These are phyloP conservation scores for Girardinus metallicus DNA, from an alignment of 2,797 vertebrate species.

Conservation along the genomic window DNA sequence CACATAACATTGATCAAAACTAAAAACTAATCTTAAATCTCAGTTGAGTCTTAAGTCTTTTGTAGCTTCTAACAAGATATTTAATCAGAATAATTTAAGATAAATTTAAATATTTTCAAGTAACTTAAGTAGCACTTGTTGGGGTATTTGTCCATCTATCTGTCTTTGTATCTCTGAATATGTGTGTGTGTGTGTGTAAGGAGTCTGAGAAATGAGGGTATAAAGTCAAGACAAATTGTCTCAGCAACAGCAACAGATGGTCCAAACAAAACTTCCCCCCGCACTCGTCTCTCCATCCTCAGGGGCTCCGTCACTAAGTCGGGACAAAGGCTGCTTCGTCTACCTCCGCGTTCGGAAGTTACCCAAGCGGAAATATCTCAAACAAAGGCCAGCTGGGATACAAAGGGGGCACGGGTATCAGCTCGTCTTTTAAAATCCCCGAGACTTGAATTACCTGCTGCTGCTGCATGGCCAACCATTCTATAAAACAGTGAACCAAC, in stretches of 20 bases:
- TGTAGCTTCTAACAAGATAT: not conserved
- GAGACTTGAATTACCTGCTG: constrained; percentile 38
- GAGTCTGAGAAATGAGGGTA: constrained; percentile 41
- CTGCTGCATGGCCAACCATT: constrained; percentile 30
- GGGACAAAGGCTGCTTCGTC: constrained; percentile 69
- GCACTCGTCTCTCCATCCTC: constrained; percentile 49
- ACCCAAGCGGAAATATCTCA: constrained; percentile 79
- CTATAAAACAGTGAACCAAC: constrained; percentile 12
- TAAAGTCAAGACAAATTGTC: constrained; percentile 61
- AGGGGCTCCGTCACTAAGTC: constrained; percentile 61
- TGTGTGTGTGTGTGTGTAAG: constrained; percentile 39
- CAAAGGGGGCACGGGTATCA: constrained; percentile 48
- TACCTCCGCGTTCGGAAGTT: constrained; percentile 69
- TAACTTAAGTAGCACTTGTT: constrained; percentile 25
- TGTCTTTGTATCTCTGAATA: constrained; percentile 14
- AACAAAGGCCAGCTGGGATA: constrained; percentile 79
- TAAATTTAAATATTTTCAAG: not conserved
- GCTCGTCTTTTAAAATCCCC: constrained; percentile 33
- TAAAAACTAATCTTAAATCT: not conserved
- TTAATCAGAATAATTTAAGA: not conserved
- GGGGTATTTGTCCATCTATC: constrained; percentile 40
- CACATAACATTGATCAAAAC: not conserved
- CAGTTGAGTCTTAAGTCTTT: not conserved
- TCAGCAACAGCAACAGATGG: constrained; percentile 83
- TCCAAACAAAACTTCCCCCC: constrained; percentile 61